Evolutionary conservation across 2,113 vertebrate genomes (phyloP).

Genomic region (Cyprinodon variegatus): DNA sequence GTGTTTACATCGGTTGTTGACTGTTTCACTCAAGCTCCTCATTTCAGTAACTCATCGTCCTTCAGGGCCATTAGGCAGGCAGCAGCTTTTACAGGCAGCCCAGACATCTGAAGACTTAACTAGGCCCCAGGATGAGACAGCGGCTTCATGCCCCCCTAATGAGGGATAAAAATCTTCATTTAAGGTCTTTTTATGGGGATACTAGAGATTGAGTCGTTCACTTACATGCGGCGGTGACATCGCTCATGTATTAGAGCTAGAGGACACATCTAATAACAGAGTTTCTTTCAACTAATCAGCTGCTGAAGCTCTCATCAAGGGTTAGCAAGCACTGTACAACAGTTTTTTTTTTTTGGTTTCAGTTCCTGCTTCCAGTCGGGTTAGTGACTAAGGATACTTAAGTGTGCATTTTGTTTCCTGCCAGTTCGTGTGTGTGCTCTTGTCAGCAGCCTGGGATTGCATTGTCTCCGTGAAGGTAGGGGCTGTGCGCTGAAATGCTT

Average conservation of each 20-base stretch:
- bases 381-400: neutral
- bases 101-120: conserved; percentile 67
- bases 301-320: conserved; percentile 17
- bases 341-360: neutral
- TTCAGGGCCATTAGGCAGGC: conserved; percentile 52
- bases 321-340: neutral
- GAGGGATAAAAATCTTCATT: conserved; percentile 51
- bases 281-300: conserved; percentile 23
- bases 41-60: conserved; percentile 48
- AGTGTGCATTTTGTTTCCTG: conserved; percentile 1
- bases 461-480: conserved; percentile 21
- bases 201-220: conserved; percentile 10
- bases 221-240: conserved; percentile 36
- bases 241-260: neutral
- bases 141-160: conserved; percentile 37
- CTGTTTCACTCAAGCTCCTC: conserved; percentile 51
- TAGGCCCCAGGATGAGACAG: conserved; percentile 41
- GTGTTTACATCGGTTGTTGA: conserved; percentile 17
- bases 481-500: conserved; percentile 46
- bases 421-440: conserved; percentile 1
- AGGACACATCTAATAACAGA: conserved; percentile 23
- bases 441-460: conserved; percentile 35
- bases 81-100: conserved; percentile 35
- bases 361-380: conserved; percentile 1
- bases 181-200: conserved; percentile 24